phyloP scores from a whole-genome alignment of 2,797 vertebrate species.

The Oceanodroma leucorhoa region DNA sequence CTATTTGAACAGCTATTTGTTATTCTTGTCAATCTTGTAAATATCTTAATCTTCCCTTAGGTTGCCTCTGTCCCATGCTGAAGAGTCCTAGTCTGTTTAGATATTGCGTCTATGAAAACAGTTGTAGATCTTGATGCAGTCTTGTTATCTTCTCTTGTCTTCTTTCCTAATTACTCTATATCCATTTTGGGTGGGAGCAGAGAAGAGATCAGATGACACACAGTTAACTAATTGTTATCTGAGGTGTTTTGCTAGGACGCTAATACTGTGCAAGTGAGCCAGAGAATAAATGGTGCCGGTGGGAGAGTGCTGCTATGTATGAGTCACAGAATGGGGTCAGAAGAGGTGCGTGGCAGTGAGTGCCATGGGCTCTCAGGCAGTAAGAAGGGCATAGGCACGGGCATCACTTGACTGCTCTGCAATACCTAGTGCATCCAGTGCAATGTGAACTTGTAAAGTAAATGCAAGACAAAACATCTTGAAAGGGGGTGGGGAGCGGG shows the following conservation, averaged over 20 bases:
- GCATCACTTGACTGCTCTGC: neutral
- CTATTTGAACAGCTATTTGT: neutral
- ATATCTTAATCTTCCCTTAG: neutral
- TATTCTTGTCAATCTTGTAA: neutral
- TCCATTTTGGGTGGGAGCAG: neutral
- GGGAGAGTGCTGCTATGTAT: neutral
- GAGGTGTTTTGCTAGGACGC: neutral
- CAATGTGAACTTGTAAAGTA: neutral
- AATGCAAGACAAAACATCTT: neutral
- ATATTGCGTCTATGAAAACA: neutral
- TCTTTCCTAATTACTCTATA: neutral
- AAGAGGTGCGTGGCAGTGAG: neutral
- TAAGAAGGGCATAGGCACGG: neutral
- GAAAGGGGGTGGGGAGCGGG: neutral
- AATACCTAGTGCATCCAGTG: neutral
- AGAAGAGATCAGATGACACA: neutral
- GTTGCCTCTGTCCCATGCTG: neutral
- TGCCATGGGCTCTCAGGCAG: rapidly evolving
- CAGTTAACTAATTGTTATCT: neutral
- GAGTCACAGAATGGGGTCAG: neutral
- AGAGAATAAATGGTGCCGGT: neutral
- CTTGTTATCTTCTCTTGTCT: neutral
- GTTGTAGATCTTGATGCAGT: neutral
- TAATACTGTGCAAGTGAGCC: neutral
- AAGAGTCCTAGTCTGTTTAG: neutral